A percentile compares a stretch with the other conserved stretches of the same genome.
These are phyloP conservation scores for Rhineura floridana DNA, from an alignment of 2,113 vertebrate genomes.

Conservation along the genomic window DNA sequence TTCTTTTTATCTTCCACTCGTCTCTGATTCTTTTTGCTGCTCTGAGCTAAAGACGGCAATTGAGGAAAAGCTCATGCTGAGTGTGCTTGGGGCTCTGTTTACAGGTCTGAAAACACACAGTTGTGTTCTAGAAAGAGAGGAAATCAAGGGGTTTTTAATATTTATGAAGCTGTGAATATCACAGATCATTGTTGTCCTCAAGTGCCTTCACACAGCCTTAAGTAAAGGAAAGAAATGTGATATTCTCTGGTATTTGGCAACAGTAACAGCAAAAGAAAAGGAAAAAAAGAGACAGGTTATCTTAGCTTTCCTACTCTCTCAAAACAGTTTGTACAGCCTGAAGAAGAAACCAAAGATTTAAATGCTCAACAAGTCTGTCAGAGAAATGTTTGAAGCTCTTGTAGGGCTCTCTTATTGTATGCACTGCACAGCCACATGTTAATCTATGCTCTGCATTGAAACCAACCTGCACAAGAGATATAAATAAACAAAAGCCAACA, in stretches of 20 bases:
- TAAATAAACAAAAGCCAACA: not conserved
- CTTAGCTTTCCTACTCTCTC: not conserved
- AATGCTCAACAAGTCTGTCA: slow-evolving; percentile 5
- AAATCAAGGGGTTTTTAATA: slow-evolving; percentile 59
- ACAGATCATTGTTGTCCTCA: slow-evolving; percentile 63
- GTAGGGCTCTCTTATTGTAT: not conserved
- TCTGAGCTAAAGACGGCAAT: slow-evolving; percentile 21
- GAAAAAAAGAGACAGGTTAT: not conserved
- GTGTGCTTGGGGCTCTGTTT: slow-evolving; percentile 53
- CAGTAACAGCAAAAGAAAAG: slow-evolving; percentile 5
- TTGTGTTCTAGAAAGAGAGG: slow-evolving; percentile 25
- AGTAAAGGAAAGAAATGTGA: slow-evolving; percentile 42
- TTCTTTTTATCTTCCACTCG: not conserved
- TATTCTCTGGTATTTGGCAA: slow-evolving; percentile 37
- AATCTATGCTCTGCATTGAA: not conserved
- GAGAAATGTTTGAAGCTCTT: not conserved
- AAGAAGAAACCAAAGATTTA: not conserved
- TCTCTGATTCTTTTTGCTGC: not conserved
- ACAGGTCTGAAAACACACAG: slow-evolving; percentile 52
- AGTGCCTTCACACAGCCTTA: slow-evolving; percentile 51
- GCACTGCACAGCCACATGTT: not conserved
- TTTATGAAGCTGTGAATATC: slow-evolving; percentile 57
- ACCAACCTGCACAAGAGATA: not conserved
- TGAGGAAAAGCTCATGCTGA: slow-evolving; percentile 31
- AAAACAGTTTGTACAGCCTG: not conserved